Evolutionary conservation across 2,888 invertebrate species (phyloP).

Genomic region (Polietes domitor): DNA sequence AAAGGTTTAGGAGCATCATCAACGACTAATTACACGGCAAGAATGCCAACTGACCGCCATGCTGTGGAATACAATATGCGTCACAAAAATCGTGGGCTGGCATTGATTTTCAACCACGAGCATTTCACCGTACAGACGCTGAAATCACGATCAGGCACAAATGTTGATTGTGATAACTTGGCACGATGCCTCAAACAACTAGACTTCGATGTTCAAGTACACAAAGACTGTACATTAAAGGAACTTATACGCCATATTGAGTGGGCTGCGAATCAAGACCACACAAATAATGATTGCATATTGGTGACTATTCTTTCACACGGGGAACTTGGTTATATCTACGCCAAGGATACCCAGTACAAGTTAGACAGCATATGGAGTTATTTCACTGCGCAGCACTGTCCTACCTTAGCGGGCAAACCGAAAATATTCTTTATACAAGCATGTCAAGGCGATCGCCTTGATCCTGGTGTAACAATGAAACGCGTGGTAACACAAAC

Average conservation of each 20-base stretch:
- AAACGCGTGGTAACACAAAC: slow-evolving; percentile 83
- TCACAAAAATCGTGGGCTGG: slow-evolving; percentile 90
- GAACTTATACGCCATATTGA: slow-evolving; percentile 86
- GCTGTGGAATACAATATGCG: slow-evolving; percentile 93
- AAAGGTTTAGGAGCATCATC: slow-evolving; percentile 71
- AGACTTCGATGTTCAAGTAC: slow-evolving; percentile 88
- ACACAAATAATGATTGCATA: slow-evolving; percentile 91
- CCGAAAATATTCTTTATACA: slow-evolving; percentile 89
- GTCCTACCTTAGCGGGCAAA: slow-evolving; percentile 92
- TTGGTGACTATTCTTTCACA: slow-evolving; percentile 92
- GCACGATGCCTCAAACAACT: slow-evolving; percentile 84
- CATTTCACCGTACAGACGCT: slow-evolving; percentile 87
- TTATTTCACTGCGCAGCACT: slow-evolving; percentile 90
- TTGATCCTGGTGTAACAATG: slow-evolving; percentile 89
- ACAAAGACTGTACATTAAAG: slow-evolving; percentile 86
- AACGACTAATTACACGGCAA: slow-evolving; percentile 77
- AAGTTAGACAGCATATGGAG: slow-evolving; percentile 91
- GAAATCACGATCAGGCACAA: slow-evolving; percentile 90
- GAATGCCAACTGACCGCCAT: slow-evolving; percentile 86
- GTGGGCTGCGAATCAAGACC: slow-evolving; percentile 89
- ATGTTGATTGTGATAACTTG: slow-evolving; percentile 91
- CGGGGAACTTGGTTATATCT: slow-evolving; percentile 93
- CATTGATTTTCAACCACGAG: slow-evolving; percentile 95
- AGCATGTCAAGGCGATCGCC: slow-evolving; percentile 94
- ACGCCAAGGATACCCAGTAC: slow-evolving; percentile 92